These are phyloP conservation scores for Empidonax alnorum DNA, from an alignment of 2,113 vertebrate species.

Conservation along the genomic window DNA sequence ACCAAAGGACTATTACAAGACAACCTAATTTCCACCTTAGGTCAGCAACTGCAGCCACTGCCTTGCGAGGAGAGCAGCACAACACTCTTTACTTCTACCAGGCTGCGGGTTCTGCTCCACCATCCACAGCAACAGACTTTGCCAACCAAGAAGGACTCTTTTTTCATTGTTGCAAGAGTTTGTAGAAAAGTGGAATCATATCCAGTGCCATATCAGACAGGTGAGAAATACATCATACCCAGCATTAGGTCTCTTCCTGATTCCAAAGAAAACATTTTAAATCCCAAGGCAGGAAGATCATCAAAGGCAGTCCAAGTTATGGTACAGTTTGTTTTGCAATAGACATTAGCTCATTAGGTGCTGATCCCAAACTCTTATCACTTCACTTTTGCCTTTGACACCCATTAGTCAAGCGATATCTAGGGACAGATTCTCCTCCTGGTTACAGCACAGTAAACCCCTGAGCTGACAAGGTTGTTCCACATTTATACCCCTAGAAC, in stretches of 20 bases:
- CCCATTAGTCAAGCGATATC: not conserved
- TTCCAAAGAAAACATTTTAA: not conserved
- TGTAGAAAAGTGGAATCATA: not conserved
- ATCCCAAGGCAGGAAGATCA: not conserved
- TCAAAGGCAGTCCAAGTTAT: not conserved
- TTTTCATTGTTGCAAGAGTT: not conserved
- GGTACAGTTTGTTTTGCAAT: not conserved
- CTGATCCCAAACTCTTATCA: not conserved
- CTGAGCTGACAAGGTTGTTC: not conserved
- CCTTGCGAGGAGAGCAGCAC: not conserved
- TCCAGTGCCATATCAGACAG: not conserved
- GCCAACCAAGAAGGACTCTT: not conserved
- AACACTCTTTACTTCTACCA: fast-evolving
- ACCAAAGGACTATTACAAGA: not conserved
- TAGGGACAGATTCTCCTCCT: not conserved
- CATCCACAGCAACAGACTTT: not conserved
- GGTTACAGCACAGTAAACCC: not conserved
- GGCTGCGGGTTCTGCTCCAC: not conserved
- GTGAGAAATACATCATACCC: not conserved
- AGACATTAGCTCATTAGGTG: not conserved
- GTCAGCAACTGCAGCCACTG: not conserved
- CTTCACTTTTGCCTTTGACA: not conserved
- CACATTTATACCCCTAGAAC: not conserved
- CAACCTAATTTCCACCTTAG: not conserved
- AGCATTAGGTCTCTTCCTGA: not conserved